Percentiles rank a stretch among this genome's conserved stretches.
Conservation (phyloP, 2,888 invertebrate species). For the Athalia cordata region DNA sequence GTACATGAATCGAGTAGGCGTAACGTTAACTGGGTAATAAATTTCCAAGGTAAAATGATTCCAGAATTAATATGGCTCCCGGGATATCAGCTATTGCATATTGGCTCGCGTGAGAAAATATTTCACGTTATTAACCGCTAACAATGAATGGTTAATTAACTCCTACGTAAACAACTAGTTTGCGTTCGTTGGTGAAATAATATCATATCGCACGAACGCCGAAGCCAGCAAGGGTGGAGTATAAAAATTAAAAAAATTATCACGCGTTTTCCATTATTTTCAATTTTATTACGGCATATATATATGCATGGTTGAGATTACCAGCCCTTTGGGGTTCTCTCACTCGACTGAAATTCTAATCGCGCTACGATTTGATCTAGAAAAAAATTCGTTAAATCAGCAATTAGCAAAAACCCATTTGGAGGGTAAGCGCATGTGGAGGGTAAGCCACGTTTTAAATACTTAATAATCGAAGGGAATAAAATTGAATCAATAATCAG, state of each 20-base stretch:
- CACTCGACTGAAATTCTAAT: background rate
- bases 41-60: slow-evolving; percentile 52
- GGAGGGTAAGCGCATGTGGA: background rate
- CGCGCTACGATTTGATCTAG: background rate
- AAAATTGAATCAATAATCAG: background rate
- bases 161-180: background rate
- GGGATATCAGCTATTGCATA: slow-evolving; percentile 59
- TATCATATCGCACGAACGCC: background rate
- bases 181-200: background rate
- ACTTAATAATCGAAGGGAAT: background rate
- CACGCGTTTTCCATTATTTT: background rate
- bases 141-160: slow-evolving; percentile 45
- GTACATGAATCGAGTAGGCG: slow-evolving; percentile 8
- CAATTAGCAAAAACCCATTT: background rate
- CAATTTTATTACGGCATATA: background rate
- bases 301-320: background rate
- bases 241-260: background rate
- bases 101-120: slow-evolving; percentile 41
- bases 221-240: too few species aligned
- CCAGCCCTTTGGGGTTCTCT: background rate
- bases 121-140: slow-evolving; percentile 44
- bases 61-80: slow-evolving; percentile 61
- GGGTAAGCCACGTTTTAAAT: background rate
- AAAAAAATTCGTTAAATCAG: background rate
- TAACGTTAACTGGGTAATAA: slow-evolving; percentile 45